Base-by-base conservation (phyloP, 1,140 invertebrate species). In the Lethrus apterus region DNA sequence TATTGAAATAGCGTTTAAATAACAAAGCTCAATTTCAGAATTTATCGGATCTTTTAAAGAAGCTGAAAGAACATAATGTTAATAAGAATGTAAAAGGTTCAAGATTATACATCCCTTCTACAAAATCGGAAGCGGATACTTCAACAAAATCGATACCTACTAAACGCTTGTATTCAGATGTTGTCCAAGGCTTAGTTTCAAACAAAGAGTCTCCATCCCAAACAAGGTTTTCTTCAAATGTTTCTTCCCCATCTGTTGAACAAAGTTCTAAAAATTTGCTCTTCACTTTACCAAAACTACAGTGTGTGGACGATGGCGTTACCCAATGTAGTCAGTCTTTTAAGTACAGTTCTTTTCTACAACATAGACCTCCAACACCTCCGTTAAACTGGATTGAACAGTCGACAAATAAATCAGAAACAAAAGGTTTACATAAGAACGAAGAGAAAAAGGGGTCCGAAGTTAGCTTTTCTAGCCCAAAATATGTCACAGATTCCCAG, bases 161-260 rank as follows among this genome's bases (percentile, higher is more conserved):
- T n/a, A 48, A 41, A 15, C 43, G 56, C 35, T 36, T 58, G 14
- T 60, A 60, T 45, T 60, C 58, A 2, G 58, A 57, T 7, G 58
- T 60, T 8, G 26, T 60, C 14, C 58, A 60, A 48, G 58, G 51
- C 23, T 18, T 45, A 5, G 4, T 32, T 11, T 15, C 33, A 26
- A 45, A 34, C 19, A 38, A 42, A 4, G 31, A 20, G 1, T 11
- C 13, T 24, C 18, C 31, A n/a, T 7, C 10, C 15, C 14, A 15
- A 34, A 3, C 10, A 14, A 34, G 7, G 8, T 34, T 17, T 13
- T 14, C 3, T 4, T 7, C 3, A 14, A 34, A 34, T 5, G 32
- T 17, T 2, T 17, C 15, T 4, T 14, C 32, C 19, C 19, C 32
- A 14, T 17, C 19, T 34, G 15, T 17, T 14, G 11, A 17, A 14